These are phyloP conservation scores for Caenorhabditis sp. DNA, from an alignment of 2,888 invertebrate genomes.

Conservation along the genomic window DNA sequence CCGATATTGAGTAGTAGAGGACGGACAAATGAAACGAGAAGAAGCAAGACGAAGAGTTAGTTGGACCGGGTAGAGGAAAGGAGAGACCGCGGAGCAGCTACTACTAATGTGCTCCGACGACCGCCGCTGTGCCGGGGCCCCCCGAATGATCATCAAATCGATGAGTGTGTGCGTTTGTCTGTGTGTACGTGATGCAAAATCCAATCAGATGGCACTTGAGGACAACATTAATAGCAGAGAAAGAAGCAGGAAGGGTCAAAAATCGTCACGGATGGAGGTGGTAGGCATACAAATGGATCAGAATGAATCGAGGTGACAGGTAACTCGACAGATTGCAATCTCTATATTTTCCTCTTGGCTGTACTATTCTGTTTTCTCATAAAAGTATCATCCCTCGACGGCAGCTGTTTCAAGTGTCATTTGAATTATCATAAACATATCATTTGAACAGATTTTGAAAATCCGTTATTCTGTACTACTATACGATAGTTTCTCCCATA, in stretches of 20 bases:
- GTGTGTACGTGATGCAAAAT: conserved; percentile 57
- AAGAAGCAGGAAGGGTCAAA: conserved; percentile 35
- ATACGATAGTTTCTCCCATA: conserved; percentile 7
- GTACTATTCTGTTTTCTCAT: background rate
- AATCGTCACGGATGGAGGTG: conserved; percentile 11
- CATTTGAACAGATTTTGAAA: too few species aligned
- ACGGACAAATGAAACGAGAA: conserved; percentile 27
- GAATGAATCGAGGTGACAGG: conserved; percentile 6
- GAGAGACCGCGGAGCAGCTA: conserved; percentile 19
- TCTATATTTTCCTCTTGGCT: background rate
- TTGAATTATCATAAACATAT: conserved; percentile 7
- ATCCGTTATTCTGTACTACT: background rate
- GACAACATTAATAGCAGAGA: conserved; percentile 51
- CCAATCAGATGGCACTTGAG: conserved; percentile 59
- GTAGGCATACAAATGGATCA: background rate
- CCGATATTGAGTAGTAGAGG: conserved; percentile 43
- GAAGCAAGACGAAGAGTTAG: conserved; percentile 15
- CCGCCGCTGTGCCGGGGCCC: conserved; percentile 19
- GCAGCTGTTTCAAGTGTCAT: conserved; percentile 2
- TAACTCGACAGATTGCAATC: background rate
- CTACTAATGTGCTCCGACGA: conserved; percentile 56
- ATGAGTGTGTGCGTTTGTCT: conserved; percentile 28
- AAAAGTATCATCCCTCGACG: background rate
- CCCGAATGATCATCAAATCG: conserved; percentile 49
- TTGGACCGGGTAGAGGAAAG: too few species aligned